These are phyloP conservation scores for Venustaconcha ellipsiformis DNA, from an alignment of 1,140 invertebrate genomes.

Conservation along the genomic window DNA sequence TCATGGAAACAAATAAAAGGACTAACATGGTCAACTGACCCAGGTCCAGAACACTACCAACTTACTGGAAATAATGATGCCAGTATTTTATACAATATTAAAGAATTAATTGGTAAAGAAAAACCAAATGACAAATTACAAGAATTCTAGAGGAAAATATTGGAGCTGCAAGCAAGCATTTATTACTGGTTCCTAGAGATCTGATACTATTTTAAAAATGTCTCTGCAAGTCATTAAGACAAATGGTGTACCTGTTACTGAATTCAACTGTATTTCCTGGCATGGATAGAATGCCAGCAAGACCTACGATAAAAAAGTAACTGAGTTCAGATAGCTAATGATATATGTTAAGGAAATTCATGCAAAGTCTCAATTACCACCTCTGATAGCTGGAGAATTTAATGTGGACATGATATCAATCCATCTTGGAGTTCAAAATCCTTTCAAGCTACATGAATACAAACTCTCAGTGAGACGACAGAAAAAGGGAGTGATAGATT, in stretches of 20 bases:
- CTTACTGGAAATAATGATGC: conserved; percentile 15
- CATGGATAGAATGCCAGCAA: conserved; percentile 2
- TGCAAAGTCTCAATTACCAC: conserved; percentile 12
- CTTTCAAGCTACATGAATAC: conserved; percentile 5
- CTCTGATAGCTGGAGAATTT: conserved; percentile 8
- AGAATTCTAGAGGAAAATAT: neutral
- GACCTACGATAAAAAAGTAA: conserved; percentile 8
- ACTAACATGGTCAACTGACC: too few species aligned
- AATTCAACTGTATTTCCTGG: conserved; percentile 14
- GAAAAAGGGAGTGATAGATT: too few species aligned
- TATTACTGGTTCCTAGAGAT: conserved; percentile 7
- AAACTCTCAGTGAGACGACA: conserved; percentile 2
- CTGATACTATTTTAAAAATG: conserved; percentile 3
- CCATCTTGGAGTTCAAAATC: neutral
- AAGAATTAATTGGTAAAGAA: neutral
- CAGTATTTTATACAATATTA: conserved; percentile 11
- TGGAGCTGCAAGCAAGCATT: conserved; percentile 4
- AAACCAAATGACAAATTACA: neutral
- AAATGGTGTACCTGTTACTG: neutral
- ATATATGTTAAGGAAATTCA: conserved; percentile 7
- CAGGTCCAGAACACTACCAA: neutral
- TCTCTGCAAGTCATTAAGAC: neutral
- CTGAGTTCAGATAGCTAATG: conserved; percentile 13
- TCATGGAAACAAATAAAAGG: too few species aligned
- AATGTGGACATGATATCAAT: conserved; percentile 12